Conservation (phyloP, 2,888 invertebrate species). For the Lycia hirtaria region DNA sequence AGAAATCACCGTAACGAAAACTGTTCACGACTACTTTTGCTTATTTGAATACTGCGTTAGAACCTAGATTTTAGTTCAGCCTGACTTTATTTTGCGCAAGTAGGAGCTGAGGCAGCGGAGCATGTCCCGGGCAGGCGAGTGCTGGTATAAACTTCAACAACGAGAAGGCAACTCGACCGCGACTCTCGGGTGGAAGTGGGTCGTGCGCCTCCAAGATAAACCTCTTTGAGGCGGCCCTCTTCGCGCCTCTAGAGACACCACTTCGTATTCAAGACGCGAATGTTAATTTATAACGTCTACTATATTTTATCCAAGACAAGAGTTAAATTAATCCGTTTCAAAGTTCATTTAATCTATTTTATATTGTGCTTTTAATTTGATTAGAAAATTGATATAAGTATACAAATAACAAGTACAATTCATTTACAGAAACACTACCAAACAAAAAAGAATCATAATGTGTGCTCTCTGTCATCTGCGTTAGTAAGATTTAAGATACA, state of each 20-base stretch:
- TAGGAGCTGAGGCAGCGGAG: constrained; percentile 34
- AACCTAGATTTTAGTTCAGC: background rate
- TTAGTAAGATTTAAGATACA: too few species aligned
- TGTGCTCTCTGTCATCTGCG: too few species aligned
- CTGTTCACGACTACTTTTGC: too few species aligned
- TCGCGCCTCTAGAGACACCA: constrained; percentile 33
- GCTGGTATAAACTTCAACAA: constrained; percentile 55
- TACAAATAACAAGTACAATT: too few species aligned
- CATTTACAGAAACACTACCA: too few species aligned
- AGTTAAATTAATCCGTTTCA: background rate
- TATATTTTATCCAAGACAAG: constrained; percentile 6
- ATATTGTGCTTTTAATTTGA: background rate
- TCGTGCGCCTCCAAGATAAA: constrained; percentile 56
- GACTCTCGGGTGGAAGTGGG: constrained; percentile 60
- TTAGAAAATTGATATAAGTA: background rate
- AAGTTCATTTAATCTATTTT: background rate
- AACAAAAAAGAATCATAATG: too few species aligned
- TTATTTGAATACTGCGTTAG: too few species aligned
- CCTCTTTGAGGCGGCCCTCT: constrained; percentile 44
- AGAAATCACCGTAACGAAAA: too few species aligned
- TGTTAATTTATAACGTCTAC: constrained; percentile 18
- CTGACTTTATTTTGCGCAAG: constrained; percentile 2
- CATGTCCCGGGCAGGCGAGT: constrained; percentile 36
- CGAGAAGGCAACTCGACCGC: constrained; percentile 49
- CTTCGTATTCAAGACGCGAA: constrained; percentile 17